Evolutionary conservation across 2,888 invertebrate genomes (phyloP).

Genomic region (Ochropleura plecta): DNA sequence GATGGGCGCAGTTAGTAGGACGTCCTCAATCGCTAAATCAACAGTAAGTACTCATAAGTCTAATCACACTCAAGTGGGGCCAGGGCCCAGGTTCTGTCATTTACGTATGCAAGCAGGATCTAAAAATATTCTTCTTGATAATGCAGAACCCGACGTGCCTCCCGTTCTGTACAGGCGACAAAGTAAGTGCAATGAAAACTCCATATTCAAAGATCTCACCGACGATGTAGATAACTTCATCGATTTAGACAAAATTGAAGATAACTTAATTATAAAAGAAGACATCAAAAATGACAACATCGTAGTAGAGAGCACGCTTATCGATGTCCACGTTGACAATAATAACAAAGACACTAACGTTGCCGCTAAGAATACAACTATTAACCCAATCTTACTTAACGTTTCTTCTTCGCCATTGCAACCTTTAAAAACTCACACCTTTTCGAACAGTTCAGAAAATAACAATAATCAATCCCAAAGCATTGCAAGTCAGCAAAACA

Average conservation of each 20-base stretch:
- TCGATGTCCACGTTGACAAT: constrained; percentile 87
- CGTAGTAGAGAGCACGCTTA: constrained; percentile 86
- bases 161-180: constrained; percentile 94
- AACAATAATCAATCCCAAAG: constrained; percentile 85
- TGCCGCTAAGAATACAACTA: constrained; percentile 76
- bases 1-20: constrained; percentile 86
- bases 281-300: constrained; percentile 79
- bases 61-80: constrained; percentile 85
- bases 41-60: constrained; percentile 89
- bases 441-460: constrained; percentile 84
- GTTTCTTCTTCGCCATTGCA: constrained; percentile 88
- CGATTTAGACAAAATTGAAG: constrained; percentile 79
- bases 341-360: constrained; percentile 81
- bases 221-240: constrained; percentile 85
- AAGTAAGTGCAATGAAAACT: constrained; percentile 87
- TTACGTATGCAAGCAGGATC: constrained; percentile 94
- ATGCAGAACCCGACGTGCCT: constrained; percentile 93
- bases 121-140: constrained; percentile 95
- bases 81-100: constrained; percentile 94
- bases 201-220: constrained; percentile 85
- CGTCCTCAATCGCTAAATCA: constrained; percentile 88
- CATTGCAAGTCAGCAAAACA: constrained; percentile 80
- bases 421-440: constrained; percentile 87
- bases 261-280: constrained; percentile 69
- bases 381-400: constrained; percentile 86